phyloP scores from a whole-genome alignment of 2,113 vertebrate species.

The Clinocottus analis region DNA sequence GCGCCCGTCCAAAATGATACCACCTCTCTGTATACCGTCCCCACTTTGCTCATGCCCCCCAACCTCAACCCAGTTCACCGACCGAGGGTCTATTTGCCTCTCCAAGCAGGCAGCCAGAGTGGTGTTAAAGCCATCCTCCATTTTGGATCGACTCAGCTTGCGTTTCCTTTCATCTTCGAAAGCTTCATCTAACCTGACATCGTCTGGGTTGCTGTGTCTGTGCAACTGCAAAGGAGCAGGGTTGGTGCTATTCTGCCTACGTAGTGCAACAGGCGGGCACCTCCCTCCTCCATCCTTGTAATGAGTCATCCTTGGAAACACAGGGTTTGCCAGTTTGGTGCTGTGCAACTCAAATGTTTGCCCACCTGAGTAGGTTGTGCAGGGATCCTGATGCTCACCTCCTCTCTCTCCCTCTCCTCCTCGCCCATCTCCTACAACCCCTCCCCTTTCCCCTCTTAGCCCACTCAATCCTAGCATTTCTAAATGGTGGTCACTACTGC shows the following conservation, averaged over 20 bases:
- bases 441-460: slow-evolving; percentile 67
- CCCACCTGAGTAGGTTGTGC: slow-evolving; percentile 86
- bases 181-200: slow-evolving; percentile 55
- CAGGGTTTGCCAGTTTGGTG: slow-evolving; percentile 72
- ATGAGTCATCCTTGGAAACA: slow-evolving; percentile 78
- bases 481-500: slow-evolving; percentile 91
- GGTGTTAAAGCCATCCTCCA: slow-evolving; percentile 73
- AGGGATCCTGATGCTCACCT: slow-evolving; percentile 85
- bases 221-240: slow-evolving; percentile 76
- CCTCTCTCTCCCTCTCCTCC: slow-evolving; percentile 69
- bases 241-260: slow-evolving; percentile 79
- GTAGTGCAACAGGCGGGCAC: slow-evolving; percentile 65
- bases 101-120: slow-evolving; percentile 78
- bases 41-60: slow-evolving; percentile 57
- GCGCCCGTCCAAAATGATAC: slow-evolving; percentile 74
- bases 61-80: slow-evolving; percentile 68
- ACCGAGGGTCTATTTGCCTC: slow-evolving; percentile 71
- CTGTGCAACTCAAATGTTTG: slow-evolving; percentile 85
- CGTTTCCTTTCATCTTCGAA: slow-evolving; percentile 56
- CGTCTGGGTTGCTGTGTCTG: slow-evolving; percentile 70
- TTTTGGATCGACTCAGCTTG: slow-evolving; percentile 59
- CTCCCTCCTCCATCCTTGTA: slow-evolving; percentile 72
- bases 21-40: slow-evolving; percentile 52
- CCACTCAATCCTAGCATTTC: slow-evolving; percentile 84
- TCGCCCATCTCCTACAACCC: slow-evolving; percentile 48